These are phyloP conservation scores for Meandrusa payeni DNA, from an alignment of 2,888 invertebrate species.

Conservation along the genomic window DNA sequence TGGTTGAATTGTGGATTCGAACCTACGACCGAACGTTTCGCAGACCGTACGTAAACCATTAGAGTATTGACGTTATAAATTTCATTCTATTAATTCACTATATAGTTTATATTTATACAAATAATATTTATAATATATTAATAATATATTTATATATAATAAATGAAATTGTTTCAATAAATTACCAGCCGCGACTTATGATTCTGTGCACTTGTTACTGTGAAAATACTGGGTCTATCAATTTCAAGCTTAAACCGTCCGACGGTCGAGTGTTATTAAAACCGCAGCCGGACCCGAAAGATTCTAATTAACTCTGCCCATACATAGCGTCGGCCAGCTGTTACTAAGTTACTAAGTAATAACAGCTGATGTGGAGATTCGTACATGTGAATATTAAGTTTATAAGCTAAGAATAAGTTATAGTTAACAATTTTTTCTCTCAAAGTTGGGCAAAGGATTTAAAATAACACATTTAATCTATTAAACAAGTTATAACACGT, in stretches of 20 bases:
- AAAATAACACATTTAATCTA: no score
- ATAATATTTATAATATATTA: background rate
- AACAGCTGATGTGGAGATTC: conserved; percentile 25
- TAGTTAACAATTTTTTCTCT: no score
- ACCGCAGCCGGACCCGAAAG: conserved; percentile 57
- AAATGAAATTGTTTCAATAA: background rate
- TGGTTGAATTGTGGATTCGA: no score
- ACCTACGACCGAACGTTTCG: no score
- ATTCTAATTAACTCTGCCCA: conserved; percentile 68
- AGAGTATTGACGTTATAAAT: no score
- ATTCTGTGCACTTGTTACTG: conserved; percentile 11
- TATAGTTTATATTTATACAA: no score
- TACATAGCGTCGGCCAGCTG: conserved; percentile 49
- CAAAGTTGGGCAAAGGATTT: no score
- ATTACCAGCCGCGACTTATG: conserved; percentile 4
- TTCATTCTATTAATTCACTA: no score
- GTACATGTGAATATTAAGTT: conserved; percentile 5
- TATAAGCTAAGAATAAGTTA: background rate
- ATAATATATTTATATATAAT: background rate
- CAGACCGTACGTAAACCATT: no score
- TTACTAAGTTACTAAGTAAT: conserved; percentile 53
- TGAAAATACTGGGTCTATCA: conserved; percentile 40
- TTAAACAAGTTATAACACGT: no score
- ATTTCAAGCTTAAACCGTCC: conserved; percentile 46
- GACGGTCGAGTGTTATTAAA: conserved; percentile 65